Conservation (phyloP, 2,113 vertebrate genomes). For the Psilopogon haemacephalus region DNA sequence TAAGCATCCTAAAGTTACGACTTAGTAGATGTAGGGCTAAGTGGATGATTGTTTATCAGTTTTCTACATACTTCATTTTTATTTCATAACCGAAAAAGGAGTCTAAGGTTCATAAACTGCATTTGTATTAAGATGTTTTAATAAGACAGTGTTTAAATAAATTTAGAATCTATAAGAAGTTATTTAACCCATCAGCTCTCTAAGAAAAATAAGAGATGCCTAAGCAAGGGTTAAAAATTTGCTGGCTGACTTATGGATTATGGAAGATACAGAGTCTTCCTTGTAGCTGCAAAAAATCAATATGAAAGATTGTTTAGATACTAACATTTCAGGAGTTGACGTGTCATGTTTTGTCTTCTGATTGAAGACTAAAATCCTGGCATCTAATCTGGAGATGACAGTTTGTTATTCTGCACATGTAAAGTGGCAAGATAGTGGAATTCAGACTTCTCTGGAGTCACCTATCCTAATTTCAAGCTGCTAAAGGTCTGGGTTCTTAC, state of each 20-base stretch:
- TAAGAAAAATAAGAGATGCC: neutral
- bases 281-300: neutral
- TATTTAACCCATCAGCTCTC: neutral
- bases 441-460: neutral
- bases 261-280: neutral
- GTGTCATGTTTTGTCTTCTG: neutral
- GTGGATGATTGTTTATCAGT: neutral
- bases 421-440: neutral
- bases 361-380: neutral
- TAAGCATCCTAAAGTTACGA: neutral
- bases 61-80: neutral
- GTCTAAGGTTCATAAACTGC: neutral
- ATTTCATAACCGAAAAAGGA: neutral
- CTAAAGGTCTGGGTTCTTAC: neutral
- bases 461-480: neutral
- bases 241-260: neutral
- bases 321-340: neutral
- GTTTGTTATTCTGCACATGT: neutral
- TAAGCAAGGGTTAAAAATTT: neutral
- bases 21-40: neutral
- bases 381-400: neutral
- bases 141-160: neutral
- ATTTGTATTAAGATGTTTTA: neutral
- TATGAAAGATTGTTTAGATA: neutral
- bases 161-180: neutral